Percentiles rank a stretch among this genome's conserved stretches.
Conservation (phyloP, 2,113 vertebrate species). For the Leptobrachium ailaonicum region DNA sequence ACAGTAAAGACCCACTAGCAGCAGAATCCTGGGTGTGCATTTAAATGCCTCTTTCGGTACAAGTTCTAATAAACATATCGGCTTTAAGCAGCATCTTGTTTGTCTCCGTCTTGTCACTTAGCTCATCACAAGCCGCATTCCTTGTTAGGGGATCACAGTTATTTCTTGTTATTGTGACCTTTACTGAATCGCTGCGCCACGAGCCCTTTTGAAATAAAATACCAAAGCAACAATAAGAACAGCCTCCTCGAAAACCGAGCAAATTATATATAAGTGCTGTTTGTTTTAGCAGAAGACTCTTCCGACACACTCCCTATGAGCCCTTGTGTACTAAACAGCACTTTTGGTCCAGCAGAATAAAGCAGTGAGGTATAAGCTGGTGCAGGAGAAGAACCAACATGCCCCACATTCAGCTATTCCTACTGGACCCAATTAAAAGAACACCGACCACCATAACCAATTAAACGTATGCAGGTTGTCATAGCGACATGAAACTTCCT, state of each 20-base stretch:
- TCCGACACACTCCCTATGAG: neutral
- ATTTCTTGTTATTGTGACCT: slow-evolving; percentile 6
- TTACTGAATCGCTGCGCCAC: neutral
- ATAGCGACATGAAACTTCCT: too few relatives aligned
- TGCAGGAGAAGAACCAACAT: too few relatives aligned
- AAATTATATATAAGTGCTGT: neutral
- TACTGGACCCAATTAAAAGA: too few relatives aligned
- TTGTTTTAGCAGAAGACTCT: neutral
- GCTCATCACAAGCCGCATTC: neutral
- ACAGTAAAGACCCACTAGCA: too few relatives aligned
- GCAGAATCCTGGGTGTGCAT: too few relatives aligned
- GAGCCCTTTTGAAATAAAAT: neutral
- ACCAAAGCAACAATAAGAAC: neutral
- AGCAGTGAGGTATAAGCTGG: too few relatives aligned
- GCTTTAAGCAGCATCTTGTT: neutral
- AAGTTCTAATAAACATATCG: neutral
- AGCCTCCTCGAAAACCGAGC: neutral
- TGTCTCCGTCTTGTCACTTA: neutral
- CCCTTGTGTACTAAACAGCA: too few relatives aligned
- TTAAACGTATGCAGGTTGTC: too few relatives aligned
- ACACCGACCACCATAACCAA: too few relatives aligned
- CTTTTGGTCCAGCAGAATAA: too few relatives aligned
- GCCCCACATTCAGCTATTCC: too few relatives aligned
- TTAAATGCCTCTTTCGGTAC: too few relatives aligned
- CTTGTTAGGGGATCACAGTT: neutral